Percentiles rank a stretch among this genome's conserved stretches.
These are phyloP conservation scores for Acleris emargana DNA, from an alignment of 2,888 invertebrate species.

Conservation along the genomic window DNA sequence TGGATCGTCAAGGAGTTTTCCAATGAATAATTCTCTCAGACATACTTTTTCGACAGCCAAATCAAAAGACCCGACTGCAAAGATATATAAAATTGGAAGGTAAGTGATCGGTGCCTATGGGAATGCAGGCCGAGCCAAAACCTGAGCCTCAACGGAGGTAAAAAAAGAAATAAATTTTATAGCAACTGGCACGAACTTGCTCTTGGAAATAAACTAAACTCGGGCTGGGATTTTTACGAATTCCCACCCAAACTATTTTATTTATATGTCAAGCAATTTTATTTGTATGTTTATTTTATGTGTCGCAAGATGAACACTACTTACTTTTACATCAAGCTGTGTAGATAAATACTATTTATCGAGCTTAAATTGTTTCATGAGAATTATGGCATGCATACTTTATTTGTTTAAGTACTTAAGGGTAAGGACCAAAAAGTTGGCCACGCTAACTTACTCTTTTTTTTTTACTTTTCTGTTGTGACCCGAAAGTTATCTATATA, in stretches of 20 bases:
- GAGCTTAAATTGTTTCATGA: no score
- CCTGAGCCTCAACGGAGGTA: slow-evolving; percentile 9
- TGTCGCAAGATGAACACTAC: no score
- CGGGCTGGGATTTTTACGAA: slow-evolving; percentile 1
- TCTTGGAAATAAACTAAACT: slow-evolving; percentile 8
- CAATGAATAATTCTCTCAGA: slow-evolving; percentile 29
- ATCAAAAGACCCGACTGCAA: slow-evolving; percentile 5
- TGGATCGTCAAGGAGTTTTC: slow-evolving; percentile 4
- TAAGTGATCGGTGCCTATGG: slow-evolving; percentile 22
- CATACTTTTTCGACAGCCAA: slow-evolving; percentile 14
- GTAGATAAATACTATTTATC: no score
- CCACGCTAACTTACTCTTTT: no score
- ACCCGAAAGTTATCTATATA: no score
- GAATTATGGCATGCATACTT: no score
- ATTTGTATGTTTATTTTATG: no score
- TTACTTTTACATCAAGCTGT: no score
- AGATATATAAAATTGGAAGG: slow-evolving; percentile 18
- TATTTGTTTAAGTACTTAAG: no score
- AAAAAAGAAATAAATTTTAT: slow-evolving; percentile 15
- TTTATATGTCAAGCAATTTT: neutral
- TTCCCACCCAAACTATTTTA: neutral
- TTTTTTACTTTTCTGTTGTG: no score
- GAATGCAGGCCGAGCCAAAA: slow-evolving; percentile 23
- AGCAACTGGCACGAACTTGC: slow-evolving; percentile 4
- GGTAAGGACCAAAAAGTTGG: no score